Conservation (phyloP, 2,888 invertebrate genomes). For the Euclidia mi region DNA sequence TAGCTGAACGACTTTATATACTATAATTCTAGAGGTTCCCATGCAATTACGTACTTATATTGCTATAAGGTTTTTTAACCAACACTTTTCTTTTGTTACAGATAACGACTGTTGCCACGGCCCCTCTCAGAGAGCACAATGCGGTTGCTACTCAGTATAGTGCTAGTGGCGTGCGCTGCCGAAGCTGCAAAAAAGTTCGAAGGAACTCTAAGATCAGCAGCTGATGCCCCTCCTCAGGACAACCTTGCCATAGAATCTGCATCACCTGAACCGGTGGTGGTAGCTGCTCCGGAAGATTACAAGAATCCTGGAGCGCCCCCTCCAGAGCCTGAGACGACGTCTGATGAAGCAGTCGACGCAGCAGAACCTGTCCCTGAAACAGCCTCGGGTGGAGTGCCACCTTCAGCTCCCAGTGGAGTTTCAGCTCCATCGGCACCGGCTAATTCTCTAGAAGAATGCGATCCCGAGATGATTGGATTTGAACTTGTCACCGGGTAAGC, state of each 20-base stretch:
- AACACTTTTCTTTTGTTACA: slow-evolving; percentile 83
- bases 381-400: slow-evolving; percentile 82
- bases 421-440: slow-evolving; percentile 89
- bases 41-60: slow-evolving; percentile 70
- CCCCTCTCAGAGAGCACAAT: slow-evolving; percentile 78
- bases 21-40: slow-evolving; percentile 70
- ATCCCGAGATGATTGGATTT: slow-evolving; percentile 97
- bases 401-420: slow-evolving; percentile 85
- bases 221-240: slow-evolving; percentile 86
- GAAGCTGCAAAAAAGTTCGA: slow-evolving; percentile 87
- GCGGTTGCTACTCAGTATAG: slow-evolving; percentile 84
- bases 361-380: slow-evolving; percentile 82
- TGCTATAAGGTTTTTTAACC: slow-evolving; percentile 71
- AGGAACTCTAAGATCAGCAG: slow-evolving; percentile 84
- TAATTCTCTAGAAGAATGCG: slow-evolving; percentile 93
- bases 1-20: slow-evolving; percentile 63
- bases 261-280: slow-evolving; percentile 82
- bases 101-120: slow-evolving; percentile 86
- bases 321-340: slow-evolving; percentile 62
- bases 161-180: slow-evolving; percentile 82
- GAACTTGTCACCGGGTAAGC: slow-evolving; percentile 96
- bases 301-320: slow-evolving; percentile 82
- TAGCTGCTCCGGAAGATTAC: slow-evolving; percentile 83
- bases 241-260: slow-evolving; percentile 84
- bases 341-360: slow-evolving; percentile 63